These are phyloP conservation scores for Parnassius orleans DNA, from an alignment of 2,888 invertebrate species.

Conservation along the genomic window DNA sequence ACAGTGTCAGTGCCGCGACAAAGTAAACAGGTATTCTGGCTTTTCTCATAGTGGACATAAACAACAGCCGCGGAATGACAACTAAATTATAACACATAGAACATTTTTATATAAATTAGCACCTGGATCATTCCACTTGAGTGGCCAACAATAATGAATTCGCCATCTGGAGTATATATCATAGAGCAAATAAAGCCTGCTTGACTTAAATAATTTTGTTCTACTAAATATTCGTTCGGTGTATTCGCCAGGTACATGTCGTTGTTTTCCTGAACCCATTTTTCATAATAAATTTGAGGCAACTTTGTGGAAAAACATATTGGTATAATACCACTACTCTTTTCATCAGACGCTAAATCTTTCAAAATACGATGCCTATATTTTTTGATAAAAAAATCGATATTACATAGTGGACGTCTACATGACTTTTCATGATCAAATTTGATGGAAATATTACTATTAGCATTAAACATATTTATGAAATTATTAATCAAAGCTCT, in stretches of 20 bases:
- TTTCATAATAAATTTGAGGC: slow-evolving; percentile 36
- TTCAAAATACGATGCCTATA: slow-evolving; percentile 51
- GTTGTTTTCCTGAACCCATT: slow-evolving; percentile 57
- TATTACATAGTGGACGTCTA: slow-evolving; percentile 52
- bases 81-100: neutral
- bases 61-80: slow-evolving; percentile 2
- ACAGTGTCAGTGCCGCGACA: neutral
- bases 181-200: slow-evolving; percentile 59
- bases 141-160: slow-evolving; percentile 67
- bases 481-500: neutral
- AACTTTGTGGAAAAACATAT: slow-evolving; percentile 52
- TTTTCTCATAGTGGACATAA: too few species aligned
- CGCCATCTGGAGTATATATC: slow-evolving; percentile 64
- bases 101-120: slow-evolving; percentile 11
- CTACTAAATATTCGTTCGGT: slow-evolving; percentile 45
- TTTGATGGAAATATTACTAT: slow-evolving; percentile 4
- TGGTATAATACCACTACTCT: slow-evolving; percentile 40
- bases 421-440: neutral
- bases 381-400: slow-evolving; percentile 51
- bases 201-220: slow-evolving; percentile 49
- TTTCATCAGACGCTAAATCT: slow-evolving; percentile 43
- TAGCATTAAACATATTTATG: neutral
- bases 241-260: slow-evolving; percentile 56
- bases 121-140: slow-evolving; percentile 80
- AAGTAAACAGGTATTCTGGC: too few species aligned